Conservation (phyloP, 2,888 invertebrate genomes). For the Yponomeuta plumbellus region DNA sequence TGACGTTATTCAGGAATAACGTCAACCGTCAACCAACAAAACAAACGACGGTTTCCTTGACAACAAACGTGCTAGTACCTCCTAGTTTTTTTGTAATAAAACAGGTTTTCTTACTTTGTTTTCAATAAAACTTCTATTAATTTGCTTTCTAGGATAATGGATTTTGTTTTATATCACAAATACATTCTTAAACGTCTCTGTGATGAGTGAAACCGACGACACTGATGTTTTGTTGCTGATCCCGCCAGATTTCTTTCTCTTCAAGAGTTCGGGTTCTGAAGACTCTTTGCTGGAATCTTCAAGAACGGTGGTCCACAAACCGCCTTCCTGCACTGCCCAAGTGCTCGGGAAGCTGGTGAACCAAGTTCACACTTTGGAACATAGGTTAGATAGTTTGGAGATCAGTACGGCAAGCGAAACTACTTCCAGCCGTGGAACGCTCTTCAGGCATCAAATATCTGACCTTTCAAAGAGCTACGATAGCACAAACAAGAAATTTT, state of each 20-base stretch:
- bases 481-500: constrained; percentile 49
- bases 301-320: constrained; percentile 65
- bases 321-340: constrained; percentile 64
- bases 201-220: constrained; percentile 82
- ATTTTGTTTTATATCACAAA: constrained; percentile 9
- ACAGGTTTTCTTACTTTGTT: neutral
- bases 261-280: constrained; percentile 77
- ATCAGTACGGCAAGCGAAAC: constrained; percentile 44
- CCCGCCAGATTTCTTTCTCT: constrained; percentile 84
- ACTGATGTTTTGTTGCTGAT: constrained; percentile 88
- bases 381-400: constrained; percentile 66
- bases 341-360: constrained; percentile 75
- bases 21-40: no score
- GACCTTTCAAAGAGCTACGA: constrained; percentile 51
- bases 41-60: no score
- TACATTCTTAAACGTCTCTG: constrained; percentile 23
- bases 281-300: constrained; percentile 62
- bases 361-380: constrained; percentile 79
- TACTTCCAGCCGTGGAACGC: constrained; percentile 39
- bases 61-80: neutral
- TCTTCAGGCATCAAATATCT: constrained; percentile 37
- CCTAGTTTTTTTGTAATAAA: neutral
- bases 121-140: neutral
- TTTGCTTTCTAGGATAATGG: neutral
- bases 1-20: no score